A percentile compares a stretch with the other conserved stretches of the same genome.
Conservation (phyloP, 2,797 vertebrate genomes). For the Craterocephalus amniculus region DNA sequence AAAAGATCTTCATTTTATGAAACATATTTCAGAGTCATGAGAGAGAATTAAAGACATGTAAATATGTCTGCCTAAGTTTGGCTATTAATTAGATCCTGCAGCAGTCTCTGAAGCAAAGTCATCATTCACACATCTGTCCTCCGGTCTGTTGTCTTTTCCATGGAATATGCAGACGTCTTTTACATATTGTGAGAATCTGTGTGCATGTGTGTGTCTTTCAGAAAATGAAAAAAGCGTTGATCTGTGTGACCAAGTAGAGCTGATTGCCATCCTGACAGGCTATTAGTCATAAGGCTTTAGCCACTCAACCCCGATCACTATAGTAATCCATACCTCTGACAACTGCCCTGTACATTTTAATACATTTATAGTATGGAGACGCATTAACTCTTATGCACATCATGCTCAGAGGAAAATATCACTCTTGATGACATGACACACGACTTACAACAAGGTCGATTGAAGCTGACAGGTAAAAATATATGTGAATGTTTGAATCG, state of each 20-base stretch:
- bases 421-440: slow-evolving; percentile 43
- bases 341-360: slow-evolving; percentile 53
- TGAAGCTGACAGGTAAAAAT: slow-evolving; percentile 58
- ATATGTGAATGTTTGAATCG: slow-evolving; percentile 61
- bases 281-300: slow-evolving; percentile 77
- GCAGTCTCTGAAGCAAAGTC: not conserved
- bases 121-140: not conserved
- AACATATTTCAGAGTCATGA: not conserved
- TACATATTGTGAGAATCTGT: slow-evolving; percentile 1
- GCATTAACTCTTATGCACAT: slow-evolving; percentile 57
- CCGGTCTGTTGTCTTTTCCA: not conserved
- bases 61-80: not conserved
- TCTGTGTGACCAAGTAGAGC: slow-evolving; percentile 91
- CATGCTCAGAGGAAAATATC: slow-evolving; percentile 52
- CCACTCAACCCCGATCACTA: slow-evolving; percentile 84
- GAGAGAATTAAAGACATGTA: not conserved
- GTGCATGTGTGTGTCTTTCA: slow-evolving; percentile 11
- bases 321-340: slow-evolving; percentile 92
- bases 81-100: not conserved
- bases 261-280: slow-evolving; percentile 87
- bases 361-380: slow-evolving; percentile 39
- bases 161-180: not conserved
- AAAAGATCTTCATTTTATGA: no score
- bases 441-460: slow-evolving; percentile 70
- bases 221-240: slow-evolving; percentile 82